Conservation (phyloP, 2,113 vertebrate species). For the Antennarius striatus region DNA sequence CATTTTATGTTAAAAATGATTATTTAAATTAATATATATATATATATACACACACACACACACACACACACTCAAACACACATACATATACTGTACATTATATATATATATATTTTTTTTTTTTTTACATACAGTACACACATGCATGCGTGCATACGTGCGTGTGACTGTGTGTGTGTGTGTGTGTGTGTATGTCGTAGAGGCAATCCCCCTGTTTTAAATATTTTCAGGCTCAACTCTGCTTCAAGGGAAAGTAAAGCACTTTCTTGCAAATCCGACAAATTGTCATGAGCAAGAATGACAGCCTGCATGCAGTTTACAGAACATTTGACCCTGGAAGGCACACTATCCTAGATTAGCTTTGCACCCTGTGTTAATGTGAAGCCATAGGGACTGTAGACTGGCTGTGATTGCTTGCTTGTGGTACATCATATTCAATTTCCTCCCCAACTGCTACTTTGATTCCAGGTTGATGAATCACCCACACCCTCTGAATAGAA, state of each 20-base stretch:
- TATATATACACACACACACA: too few species aligned
- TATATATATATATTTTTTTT: too few species aligned
- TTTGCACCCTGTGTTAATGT: conserved; percentile 73
- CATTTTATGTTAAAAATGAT: too few species aligned
- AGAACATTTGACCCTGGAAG: conserved; percentile 61
- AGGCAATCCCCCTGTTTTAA: conserved; percentile 22
- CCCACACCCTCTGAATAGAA: conserved; percentile 63
- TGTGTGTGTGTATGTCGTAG: not conserved
- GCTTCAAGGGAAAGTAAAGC: conserved; percentile 41
- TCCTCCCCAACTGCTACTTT: conserved; percentile 70
- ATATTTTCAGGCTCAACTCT: conserved; percentile 34
- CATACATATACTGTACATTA: too few species aligned
- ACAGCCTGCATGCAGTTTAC: conserved; percentile 62
- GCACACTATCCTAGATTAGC: conserved; percentile 64
- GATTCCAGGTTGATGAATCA: conserved; percentile 73
- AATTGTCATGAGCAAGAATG: conserved; percentile 58
- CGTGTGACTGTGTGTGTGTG: too few species aligned
- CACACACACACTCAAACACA: too few species aligned
- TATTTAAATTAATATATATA: too few species aligned
- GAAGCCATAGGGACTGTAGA: conserved; percentile 47
- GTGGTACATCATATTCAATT: conserved; percentile 77
- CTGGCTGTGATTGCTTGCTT: conserved; percentile 67
- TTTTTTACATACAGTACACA: too few species aligned
- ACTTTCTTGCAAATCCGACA: conserved; percentile 58
- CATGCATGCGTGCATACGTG: too few species aligned